Conservation (phyloP, 2,797 vertebrate species). For the Galago senegalensis region DNA sequence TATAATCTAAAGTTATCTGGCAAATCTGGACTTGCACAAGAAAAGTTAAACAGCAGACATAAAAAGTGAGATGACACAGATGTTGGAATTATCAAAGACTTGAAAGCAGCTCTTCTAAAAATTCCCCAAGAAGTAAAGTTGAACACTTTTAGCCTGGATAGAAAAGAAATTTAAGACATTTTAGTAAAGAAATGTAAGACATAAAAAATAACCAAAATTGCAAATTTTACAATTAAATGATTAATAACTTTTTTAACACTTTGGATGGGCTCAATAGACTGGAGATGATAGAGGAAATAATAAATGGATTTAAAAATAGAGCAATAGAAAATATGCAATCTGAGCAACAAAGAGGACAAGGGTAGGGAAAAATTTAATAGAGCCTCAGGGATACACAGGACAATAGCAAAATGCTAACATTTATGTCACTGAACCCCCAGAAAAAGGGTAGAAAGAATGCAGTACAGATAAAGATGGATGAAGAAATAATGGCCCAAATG, state of each 20-base stretch:
- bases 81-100: neutral
- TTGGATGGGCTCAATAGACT: neutral
- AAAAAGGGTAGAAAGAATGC: neutral
- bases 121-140: neutral
- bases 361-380: neutral
- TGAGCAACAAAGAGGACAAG: neutral
- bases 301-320: neutral
- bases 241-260: neutral
- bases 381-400: neutral
- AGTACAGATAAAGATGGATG: neutral
- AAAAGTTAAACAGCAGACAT: neutral
- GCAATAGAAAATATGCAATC: neutral
- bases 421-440: neutral
- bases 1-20: neutral
- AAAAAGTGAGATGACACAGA: neutral
- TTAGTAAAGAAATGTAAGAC: neutral
- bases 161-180: neutral
- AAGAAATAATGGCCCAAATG: slow-evolving; percentile 5
- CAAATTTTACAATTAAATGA: slow-evolving; percentile 23
- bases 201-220: neutral
- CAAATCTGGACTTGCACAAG: neutral
- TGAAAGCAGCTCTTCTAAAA: slow-evolving; percentile 26
- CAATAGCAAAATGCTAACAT: neutral
- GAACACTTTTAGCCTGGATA: neutral
- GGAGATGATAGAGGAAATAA: slow-evolving; percentile 4